Base-by-base conservation (phyloP, 2,113 vertebrate genomes). In the Australoheros scitulus region DNA sequence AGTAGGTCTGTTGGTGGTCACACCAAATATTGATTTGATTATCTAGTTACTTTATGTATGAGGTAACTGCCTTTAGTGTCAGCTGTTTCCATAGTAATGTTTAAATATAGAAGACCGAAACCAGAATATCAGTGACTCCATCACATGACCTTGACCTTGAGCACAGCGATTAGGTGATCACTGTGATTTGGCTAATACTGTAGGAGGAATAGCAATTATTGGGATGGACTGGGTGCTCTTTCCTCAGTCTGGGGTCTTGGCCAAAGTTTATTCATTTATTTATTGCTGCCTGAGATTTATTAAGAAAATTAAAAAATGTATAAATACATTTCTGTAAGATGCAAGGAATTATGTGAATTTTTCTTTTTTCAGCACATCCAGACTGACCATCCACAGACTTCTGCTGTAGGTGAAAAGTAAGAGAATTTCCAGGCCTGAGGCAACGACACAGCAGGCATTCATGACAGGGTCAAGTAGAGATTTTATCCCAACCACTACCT, bases 401-500 rank as follows among this genome's bases (percentile, higher is more conserved):
- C 14, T 50, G 15, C 15, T 50, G 47, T 50, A 50, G 14, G 15
- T 47, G 13, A 47, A 47, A 47, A 47, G 43, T 43, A 43, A 47
- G 14, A 47, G 11, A 47, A 47, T 50, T n/a, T 24, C 7, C 41
- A 68, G 41, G 43, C 41, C 64, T 29, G 8, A 50, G 15, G 64
- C 26, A 26, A 50, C 38, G 6, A 47, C 24, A 22, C 41, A 41
- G 9, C 64, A 18, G 41, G 64, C 41, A 50, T 50, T 50, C 9
- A 10, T 68, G 64, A 50, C 64, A 26, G 64, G 64, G 64, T 70
- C 64, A 70, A 70, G 41, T 50, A 70, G 22, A 4, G 41, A 26
- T 47, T 70, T 70, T 20, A 0, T 22, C 64, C 50, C 24, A 50
- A 4, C 41, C 38, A 3, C 64, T 29, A 68, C 38, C 64, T 20